Conservation (phyloP, 2,797 vertebrate genomes). For the Sebastes kiyomatsui region DNA sequence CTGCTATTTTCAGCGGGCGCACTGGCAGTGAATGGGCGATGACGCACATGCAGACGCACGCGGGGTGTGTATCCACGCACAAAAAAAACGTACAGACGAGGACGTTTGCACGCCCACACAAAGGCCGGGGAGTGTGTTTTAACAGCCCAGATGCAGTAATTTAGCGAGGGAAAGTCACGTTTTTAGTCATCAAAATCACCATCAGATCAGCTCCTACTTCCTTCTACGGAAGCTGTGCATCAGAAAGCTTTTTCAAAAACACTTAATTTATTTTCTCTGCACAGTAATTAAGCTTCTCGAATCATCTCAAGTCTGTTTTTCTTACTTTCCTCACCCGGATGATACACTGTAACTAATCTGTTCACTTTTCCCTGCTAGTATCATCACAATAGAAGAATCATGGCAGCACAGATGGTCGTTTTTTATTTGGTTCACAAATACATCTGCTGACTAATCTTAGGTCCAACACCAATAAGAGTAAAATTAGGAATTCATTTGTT, state of each 20-base stretch:
- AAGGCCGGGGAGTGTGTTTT: not conserved
- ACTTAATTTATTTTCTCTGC: not conserved
- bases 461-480: constrained; percentile 31
- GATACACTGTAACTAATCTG: not conserved
- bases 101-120: constrained; percentile 28
- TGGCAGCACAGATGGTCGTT: constrained; percentile 69
- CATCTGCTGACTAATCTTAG: constrained; percentile 62
- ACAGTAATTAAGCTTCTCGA: not conserved
- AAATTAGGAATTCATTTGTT: constrained; percentile 14
- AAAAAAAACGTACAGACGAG: not conserved
- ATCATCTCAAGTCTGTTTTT: constrained; percentile 4
- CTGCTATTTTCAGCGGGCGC: constrained; percentile 60
- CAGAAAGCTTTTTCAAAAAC: not conserved
- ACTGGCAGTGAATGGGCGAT: constrained; percentile 56
- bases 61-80: constrained; percentile 6
- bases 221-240: not conserved
- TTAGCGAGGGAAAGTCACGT: not conserved
- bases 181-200: not conserved
- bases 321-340: not conserved
- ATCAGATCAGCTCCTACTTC: not conserved
- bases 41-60: constrained; percentile 55
- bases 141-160: not conserved
- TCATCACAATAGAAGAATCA: constrained; percentile 36
- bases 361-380: constrained; percentile 20
- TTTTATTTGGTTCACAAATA: constrained; percentile 55